These are phyloP conservation scores for Itoplectis maculator DNA, from an alignment of 2,888 invertebrate genomes.

Conservation along the genomic window DNA sequence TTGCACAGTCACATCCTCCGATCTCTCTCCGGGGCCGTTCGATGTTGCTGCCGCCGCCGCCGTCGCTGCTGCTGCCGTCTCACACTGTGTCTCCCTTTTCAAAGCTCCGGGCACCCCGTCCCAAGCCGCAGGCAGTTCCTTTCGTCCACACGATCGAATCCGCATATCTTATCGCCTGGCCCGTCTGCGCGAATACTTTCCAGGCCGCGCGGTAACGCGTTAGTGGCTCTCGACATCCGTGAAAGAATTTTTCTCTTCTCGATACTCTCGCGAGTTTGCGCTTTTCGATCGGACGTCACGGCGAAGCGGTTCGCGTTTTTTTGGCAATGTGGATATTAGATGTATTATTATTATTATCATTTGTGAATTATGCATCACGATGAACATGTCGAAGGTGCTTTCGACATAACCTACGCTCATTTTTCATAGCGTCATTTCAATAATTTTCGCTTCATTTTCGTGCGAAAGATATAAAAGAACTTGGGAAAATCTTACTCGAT, in stretches of 20 bases:
- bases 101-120: conserved; percentile 41
- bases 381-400: no score
- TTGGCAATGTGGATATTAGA: not conserved
- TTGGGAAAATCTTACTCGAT: no score
- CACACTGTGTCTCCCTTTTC: conserved; percentile 47
- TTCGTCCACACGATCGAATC: conserved; percentile 60
- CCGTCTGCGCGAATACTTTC: conserved; percentile 30
- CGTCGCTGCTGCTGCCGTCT: conserved; percentile 35
- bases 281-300: not conserved
- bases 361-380: not conserved
- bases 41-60: conserved; percentile 34
- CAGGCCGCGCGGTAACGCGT: conserved; percentile 4
- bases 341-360: conserved; percentile 3
- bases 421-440: no score
- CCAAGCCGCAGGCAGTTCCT: conserved; percentile 54
- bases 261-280: not conserved
- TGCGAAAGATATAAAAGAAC: no score
- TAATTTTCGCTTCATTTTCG: no score
- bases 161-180: conserved; percentile 58
- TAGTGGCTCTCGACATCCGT: conserved; percentile 13
- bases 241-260: not conserved
- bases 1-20: conserved; percentile 66
- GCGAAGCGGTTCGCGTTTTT: not conserved
- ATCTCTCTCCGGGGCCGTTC: conserved; percentile 49
- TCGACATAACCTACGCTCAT: no score